These are phyloP conservation scores for Drosophila tanythrix DNA, from an alignment of 2,888 invertebrate genomes.

Conservation along the genomic window DNA sequence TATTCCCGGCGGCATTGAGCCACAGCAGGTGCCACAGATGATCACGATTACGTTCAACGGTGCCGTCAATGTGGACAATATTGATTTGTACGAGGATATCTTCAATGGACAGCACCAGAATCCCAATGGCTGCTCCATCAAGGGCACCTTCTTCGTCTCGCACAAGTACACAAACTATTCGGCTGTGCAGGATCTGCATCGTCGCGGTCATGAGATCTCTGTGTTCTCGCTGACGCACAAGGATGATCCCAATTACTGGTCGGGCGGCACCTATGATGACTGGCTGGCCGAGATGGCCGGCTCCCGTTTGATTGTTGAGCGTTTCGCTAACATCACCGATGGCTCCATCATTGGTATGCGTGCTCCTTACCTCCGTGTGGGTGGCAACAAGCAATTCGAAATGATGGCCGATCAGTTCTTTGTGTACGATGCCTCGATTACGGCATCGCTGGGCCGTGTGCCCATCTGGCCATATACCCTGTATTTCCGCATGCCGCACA, in stretches of 20 bases:
- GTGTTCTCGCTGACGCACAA: constrained; percentile 97
- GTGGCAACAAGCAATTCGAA: constrained; percentile 97
- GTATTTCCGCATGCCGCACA: constrained; percentile 98
- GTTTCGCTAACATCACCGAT: constrained; percentile 96
- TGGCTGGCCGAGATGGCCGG: constrained; percentile 98
- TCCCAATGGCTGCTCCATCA: constrained; percentile 95
- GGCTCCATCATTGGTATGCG: constrained; percentile 95
- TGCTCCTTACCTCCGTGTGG: constrained; percentile 95
- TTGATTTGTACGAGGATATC: constrained; percentile 95
- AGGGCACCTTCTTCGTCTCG: constrained; percentile 95
- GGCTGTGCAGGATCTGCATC: constrained; percentile 94
- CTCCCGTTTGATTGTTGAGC: constrained; percentile 92
- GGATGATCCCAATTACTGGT: constrained; percentile 96
- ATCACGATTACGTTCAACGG: constrained; percentile 96
- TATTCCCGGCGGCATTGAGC: constrained; percentile 93
- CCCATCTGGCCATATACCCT: constrained; percentile 99
- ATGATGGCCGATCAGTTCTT: constrained; percentile 99
- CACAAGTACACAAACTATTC: constrained; percentile 97
- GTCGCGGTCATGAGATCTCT: constrained; percentile 95
- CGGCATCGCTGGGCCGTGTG: constrained; percentile 93
- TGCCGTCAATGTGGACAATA: constrained; percentile 96
- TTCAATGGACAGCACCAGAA: constrained; percentile 94
- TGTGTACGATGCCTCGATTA: constrained; percentile 97
- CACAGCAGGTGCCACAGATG: constrained; percentile 95
- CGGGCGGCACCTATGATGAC: constrained; percentile 93